A percentile compares a stretch with the other conserved stretches of the same genome.
These are phyloP conservation scores for Epizoanthus stellaris DNA, from an alignment of 92 coral and sea anemone genomes.

Conservation along the genomic window DNA sequence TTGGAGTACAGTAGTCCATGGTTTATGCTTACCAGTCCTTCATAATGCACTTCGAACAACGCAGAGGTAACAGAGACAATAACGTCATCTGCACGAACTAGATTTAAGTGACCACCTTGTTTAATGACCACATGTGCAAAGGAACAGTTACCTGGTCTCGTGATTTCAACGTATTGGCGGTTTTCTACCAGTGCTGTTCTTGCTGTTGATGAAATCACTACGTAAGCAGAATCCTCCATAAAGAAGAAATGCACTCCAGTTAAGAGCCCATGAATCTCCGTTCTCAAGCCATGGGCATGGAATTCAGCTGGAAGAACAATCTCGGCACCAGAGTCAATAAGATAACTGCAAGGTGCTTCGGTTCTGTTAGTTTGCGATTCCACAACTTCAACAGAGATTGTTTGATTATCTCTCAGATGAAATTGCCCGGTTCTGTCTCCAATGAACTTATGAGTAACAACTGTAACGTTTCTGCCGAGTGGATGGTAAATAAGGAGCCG, in stretches of 20 bases:
- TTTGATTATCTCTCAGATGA: conserved; percentile 63
- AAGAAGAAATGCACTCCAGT: conserved; percentile 72
- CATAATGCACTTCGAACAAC: conserved; percentile 66
- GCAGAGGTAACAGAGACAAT: conserved; percentile 67
- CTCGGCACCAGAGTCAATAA: conserved; percentile 68
- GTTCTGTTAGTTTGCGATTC: conserved; percentile 71
- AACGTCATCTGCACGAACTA: conserved; percentile 58
- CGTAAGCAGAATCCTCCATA: conserved; percentile 57
- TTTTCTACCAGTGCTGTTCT: conserved; percentile 72
- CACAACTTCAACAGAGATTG: conserved; percentile 65
- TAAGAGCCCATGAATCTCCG: conserved; percentile 63
- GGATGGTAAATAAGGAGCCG: conserved; percentile 71
- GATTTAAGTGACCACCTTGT: conserved; percentile 67
- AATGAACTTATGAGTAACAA: conserved; percentile 63
- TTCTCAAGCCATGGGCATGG: conserved; percentile 69
- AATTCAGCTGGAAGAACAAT: conserved; percentile 72
- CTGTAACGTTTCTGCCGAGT: conserved; percentile 55
- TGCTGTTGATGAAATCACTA: conserved; percentile 65
- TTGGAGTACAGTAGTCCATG: conserved; percentile 66
- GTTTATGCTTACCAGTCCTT: conserved; percentile 63
- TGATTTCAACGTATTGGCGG: conserved; percentile 71
- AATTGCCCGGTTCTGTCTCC: conserved; percentile 75
- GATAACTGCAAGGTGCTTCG: conserved; percentile 74
- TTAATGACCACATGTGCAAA: conserved; percentile 64
- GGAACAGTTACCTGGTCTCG: conserved; percentile 68